Evolutionary conservation across 1,140 invertebrate genomes (phyloP).

Genomic region (Sipha flava): DNA sequence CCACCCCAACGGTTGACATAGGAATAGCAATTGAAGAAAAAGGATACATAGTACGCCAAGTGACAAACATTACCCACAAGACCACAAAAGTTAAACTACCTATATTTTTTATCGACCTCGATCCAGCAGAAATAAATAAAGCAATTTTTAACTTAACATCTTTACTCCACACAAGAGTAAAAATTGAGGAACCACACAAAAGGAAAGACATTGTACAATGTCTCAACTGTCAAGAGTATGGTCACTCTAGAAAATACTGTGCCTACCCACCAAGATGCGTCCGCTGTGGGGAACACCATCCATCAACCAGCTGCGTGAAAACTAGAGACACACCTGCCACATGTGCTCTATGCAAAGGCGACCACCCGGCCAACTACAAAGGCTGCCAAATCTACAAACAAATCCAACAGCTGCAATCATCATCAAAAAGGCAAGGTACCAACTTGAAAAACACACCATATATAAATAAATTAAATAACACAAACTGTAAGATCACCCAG

Average conservation of each 20-base stretch:
- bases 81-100: too few relatives aligned
- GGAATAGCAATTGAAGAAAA: too few relatives aligned
- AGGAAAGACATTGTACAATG: too few relatives aligned
- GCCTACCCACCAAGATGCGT: slow-evolving; percentile 38
- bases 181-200: too few relatives aligned
- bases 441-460: neutral
- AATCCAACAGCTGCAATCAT: neutral
- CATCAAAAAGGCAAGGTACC: slow-evolving; percentile 37
- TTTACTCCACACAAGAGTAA: too few relatives aligned
- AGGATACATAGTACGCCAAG: too few relatives aligned
- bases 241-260: slow-evolving; percentile 36
- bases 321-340: slow-evolving; percentile 38
- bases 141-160: too few relatives aligned
- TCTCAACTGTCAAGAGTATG: slow-evolving; percentile 43
- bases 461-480: too few relatives aligned
- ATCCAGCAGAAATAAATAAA: too few relatives aligned
- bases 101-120: too few relatives aligned
- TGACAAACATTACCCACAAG: too few relatives aligned
- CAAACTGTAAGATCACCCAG: neutral
- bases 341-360: slow-evolving; percentile 41
- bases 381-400: neutral
- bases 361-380: slow-evolving; percentile 43
- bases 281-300: slow-evolving; percentile 42
- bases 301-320: slow-evolving; percentile 43
- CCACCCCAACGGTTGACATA: too few relatives aligned